phyloP scores from a whole-genome alignment of 2,113 vertebrate genomes.

The Oreochromis aureus region DNA sequence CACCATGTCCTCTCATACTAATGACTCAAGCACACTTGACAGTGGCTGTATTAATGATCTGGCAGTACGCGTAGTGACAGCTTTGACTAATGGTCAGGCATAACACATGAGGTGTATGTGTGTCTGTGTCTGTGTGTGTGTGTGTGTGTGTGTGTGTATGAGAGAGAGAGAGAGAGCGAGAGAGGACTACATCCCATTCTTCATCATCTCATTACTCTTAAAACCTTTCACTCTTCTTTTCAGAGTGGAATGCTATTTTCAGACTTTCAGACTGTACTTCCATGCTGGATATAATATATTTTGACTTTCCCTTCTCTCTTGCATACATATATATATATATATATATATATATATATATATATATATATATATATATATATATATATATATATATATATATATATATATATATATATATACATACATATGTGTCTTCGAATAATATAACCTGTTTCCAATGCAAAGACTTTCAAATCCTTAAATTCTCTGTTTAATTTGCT shows the following conservation, averaged over 20 bases:
- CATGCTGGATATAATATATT: not conserved
- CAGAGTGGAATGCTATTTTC: slow-evolving; percentile 29
- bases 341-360: accelerated
- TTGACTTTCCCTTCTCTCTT: not conserved
- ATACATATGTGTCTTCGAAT: accelerated
- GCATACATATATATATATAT: too few relatives aligned
- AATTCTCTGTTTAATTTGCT: not conserved
- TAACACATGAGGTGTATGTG: not conserved
- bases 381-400: too few relatives aligned
- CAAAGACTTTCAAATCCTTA: not conserved
- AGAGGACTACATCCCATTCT: not conserved
- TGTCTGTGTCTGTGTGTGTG: not conserved
- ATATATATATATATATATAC: accelerated
- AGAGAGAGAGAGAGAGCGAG: not conserved
- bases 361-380: accelerated
- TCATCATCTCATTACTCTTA: slow-evolving; percentile 44
- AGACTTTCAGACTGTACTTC: slow-evolving; percentile 1
- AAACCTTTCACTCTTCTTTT: slow-evolving; percentile 6
- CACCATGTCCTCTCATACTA: slow-evolving; percentile 14
- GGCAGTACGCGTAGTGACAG: slow-evolving; percentile 1
- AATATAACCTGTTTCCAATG: not conserved
- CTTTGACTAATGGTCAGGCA: slow-evolving; percentile 39
- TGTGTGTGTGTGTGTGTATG: not conserved
- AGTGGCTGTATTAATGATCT: slow-evolving; percentile 8
- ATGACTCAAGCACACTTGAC: slow-evolving; percentile 18